Base-by-base conservation (phyloP, 2,797 vertebrate genomes). In the Limosa lapponica region DNA sequence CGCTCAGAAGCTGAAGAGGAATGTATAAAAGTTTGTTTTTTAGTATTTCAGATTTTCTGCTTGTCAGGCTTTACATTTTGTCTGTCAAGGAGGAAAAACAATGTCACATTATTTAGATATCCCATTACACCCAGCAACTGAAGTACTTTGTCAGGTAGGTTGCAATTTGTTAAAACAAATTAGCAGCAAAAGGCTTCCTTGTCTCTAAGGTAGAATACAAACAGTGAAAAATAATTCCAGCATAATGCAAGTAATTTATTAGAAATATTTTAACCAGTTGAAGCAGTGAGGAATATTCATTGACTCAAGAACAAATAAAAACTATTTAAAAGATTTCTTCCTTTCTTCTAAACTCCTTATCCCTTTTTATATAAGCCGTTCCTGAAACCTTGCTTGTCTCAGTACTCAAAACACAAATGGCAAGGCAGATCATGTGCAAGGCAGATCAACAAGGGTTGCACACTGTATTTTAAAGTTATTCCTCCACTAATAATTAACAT, bases 1-100 rank as follows among this genome's bases (percentile, higher is more conserved):
- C 0, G 3, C 19, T 36, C 15, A 49, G 7, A 27, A 0, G 1
- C 10, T 75, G 51, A 66, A 83, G 7, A 51, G 27, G 30, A 51
- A 48, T 7, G 4, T 43, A 51, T 8, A 52, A n/a, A 80, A 43
- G 19, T 36, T 22, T 19, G 2, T 6, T 57, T 37, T 57, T 75
- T n/a, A 43, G 17, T 57, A 27, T 71, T 83, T 55, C 71, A 57
- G 13, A 11, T 54, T 59, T 67, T 72, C 43, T 84, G 10, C 49
- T 61, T 34, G 15, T 65, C 27, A 37, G 27, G 19, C 9, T 78
- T 59, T 69, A 51, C 1, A 8, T 82, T 77, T 64, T 44, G 11
- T 39, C 44, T 82, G 13, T 49, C 30, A 65, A 37, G 17, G 10
- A 81, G 18, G 19, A 77, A 39, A 67, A 67, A 54, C 27, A 52